Conservation (phyloP, 92 coral and sea anemone species). For the Blastomussa wellsi region DNA sequence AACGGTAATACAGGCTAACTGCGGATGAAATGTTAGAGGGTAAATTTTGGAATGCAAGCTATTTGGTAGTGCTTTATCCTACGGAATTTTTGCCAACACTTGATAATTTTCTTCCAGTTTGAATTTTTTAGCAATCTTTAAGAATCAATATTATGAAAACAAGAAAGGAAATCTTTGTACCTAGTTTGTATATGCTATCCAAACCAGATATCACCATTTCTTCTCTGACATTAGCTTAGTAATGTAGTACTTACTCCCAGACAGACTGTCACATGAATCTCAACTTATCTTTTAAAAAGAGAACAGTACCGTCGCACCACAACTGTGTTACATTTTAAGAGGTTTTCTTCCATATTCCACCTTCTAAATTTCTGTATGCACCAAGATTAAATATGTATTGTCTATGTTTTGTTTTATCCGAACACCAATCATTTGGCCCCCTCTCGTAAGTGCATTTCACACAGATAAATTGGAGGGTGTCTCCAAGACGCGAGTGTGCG, state of each 20-base stretch:
- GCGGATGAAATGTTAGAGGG: too few species aligned
- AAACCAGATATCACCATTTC: too few species aligned
- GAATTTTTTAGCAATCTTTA: neutral
- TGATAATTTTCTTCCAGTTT: neutral
- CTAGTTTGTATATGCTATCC: too few species aligned
- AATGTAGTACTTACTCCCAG: too few species aligned
- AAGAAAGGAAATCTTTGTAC: neutral
- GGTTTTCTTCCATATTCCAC: conserved; percentile 80
- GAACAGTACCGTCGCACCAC: neutral
- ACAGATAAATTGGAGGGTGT: conserved; percentile 95
- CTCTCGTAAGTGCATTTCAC: conserved; percentile 93
- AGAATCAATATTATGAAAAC: neutral
- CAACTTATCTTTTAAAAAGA: neutral
- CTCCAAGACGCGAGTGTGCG: conserved; percentile 99
- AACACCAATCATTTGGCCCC: conserved; percentile 79
- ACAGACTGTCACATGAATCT: neutral
- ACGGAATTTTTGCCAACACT: neutral
- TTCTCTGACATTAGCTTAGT: too few species aligned
- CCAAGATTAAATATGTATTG: conserved; percentile 93
- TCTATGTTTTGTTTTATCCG: conserved; percentile 86
- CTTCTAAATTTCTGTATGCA: conserved; percentile 84
- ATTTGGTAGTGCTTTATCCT: neutral
- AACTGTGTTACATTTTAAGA: neutral
- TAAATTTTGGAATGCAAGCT: too few species aligned
- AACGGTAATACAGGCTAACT: too few species aligned